Evolutionary conservation across 2,113 vertebrate genomes (phyloP).

Genomic region (Phaetusa simplex): DNA sequence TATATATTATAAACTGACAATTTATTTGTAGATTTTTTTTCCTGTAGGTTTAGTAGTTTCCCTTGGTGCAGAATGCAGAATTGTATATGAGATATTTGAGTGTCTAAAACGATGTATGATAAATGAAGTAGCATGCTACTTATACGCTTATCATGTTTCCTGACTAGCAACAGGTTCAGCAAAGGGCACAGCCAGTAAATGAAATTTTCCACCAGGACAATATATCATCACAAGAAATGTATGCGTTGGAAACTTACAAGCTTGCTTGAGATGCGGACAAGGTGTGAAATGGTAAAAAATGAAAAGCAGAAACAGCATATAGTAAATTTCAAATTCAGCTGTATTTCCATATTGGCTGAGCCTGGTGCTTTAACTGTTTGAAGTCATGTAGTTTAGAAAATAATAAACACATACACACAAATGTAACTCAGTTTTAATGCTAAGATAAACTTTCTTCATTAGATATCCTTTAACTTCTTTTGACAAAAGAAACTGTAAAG

Average conservation of each 20-base stretch:
- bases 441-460: slow-evolving; percentile 23
- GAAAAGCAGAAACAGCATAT: slow-evolving; percentile 78
- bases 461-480: slow-evolving; percentile 1
- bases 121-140: slow-evolving; percentile 98
- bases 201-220: slow-evolving; percentile 99
- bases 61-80: slow-evolving; percentile 81
- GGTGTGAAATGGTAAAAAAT: slow-evolving; percentile 89
- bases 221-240: slow-evolving; percentile 99
- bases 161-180: slow-evolving; percentile 99
- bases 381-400: slow-evolving; percentile 13
- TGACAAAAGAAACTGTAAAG: background rate
- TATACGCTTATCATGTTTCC: slow-evolving; percentile 98
- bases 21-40: slow-evolving; percentile 81
- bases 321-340: slow-evolving; percentile 88
- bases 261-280: slow-evolving; percentile 88
- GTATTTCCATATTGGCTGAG: slow-evolving; percentile 83
- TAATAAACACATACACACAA: background rate
- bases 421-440: background rate
- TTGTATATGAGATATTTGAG: slow-evolving; percentile 94
- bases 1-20: slow-evolving; percentile 79
- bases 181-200: slow-evolving; percentile 98
- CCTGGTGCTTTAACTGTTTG: slow-evolving; percentile 77
- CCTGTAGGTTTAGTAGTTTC: slow-evolving; percentile 84
- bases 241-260: slow-evolving; percentile 92
- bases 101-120: slow-evolving; percentile 97